Base-by-base conservation (phyloP, 2,888 invertebrate genomes). In the Hydropsyche betteni region DNA sequence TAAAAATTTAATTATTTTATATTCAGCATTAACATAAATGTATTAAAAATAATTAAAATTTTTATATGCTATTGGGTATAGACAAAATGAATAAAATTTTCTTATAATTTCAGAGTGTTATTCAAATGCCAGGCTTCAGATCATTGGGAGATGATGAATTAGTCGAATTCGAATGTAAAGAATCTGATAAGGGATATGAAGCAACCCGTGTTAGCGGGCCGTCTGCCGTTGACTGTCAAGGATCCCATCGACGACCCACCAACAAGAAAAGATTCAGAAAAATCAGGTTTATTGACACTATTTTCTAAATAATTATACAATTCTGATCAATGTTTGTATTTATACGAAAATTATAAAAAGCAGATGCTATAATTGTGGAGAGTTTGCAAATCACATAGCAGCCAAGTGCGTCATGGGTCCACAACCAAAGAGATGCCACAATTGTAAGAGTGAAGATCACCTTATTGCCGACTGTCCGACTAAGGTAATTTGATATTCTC, bases 361-460 rank as follows among this genome's bases (percentile, higher is more conserved):
- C 84, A 94, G 95, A 83, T 97, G 96, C 86, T 97, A 96, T 85
- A 97, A 97, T 84, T 97, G 96, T 82, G 96, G 96, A 4, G 94
- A 95, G 84, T 95, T 96, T 83, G 94, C 95, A 69, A 96, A 96
- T 85, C 97, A 97, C 86, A 93, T 96, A 82, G 96, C 97, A 50
- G 93, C 95, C 51, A 95, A 95, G 84, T 97, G 97, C 85, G 90
- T 91, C 79, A 88, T 93, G 83, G 95, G 94, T 12, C 96, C 96
- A 72, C 93, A 95, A 86, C 96, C 96, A 81, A 96, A 96, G 87
- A 89, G 94, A 82, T 97, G 97, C 85, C 96, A 97, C 86, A 91
- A 92, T 83, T 97, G 96, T 85, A 95, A 95, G 84, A 91, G 94
- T 80, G 92, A 93, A 81, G 94, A 93, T 81, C 97, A 97, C 85